Base-by-base conservation (phyloP, 2,888 invertebrate genomes). In the Hetaerina titia region DNA sequence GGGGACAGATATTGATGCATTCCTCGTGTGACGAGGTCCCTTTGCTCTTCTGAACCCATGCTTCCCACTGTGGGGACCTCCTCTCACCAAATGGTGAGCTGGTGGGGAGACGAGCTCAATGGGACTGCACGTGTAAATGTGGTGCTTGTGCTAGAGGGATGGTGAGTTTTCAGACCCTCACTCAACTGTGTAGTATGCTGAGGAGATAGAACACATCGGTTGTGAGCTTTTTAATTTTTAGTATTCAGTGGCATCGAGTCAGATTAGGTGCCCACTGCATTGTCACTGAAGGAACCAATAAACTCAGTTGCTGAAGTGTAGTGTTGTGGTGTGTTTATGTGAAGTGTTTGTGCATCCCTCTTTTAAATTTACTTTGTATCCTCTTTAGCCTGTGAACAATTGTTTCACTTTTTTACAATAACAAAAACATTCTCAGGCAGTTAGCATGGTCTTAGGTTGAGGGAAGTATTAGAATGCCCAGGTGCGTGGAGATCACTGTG, bases 21-120 rank as follows among this genome's bases (percentile, higher is more conserved):
- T 92, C 92, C 92, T 92, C 92, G 92, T 92, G 92, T 92, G 92
- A 92, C 92, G 92, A 92, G 92, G 92, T 92, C 92, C 92, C 69
- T 22, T 92, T 22, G 45, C 92, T 92, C 92, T 92, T 69, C 92
- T 92, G 92, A 69, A 92, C 92, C 92, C 92, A 92, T 92, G 45
- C 45, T 92, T 56, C 64, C 69, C 69, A 45, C 69, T 9, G 57
- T 22, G 92, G 92, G 92, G 69, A 56, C 69, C 92, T 69, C 92
- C 64, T 92, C 74, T 56, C 25, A 22, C 69, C 56, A 19, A 92
- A 64, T 19, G 15, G 15, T 64, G 92, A 69, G 92, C 63, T 31
- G 17, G 17, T 69, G 64, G 45, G 64, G 92, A 69, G 69, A 69
- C 56, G 56, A 92, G 92, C 89, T 89, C 57, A n/a, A n/a, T 56